phyloP scores from a whole-genome alignment of 1,140 invertebrate genomes.

The Globodera rostochiensis region DNA sequence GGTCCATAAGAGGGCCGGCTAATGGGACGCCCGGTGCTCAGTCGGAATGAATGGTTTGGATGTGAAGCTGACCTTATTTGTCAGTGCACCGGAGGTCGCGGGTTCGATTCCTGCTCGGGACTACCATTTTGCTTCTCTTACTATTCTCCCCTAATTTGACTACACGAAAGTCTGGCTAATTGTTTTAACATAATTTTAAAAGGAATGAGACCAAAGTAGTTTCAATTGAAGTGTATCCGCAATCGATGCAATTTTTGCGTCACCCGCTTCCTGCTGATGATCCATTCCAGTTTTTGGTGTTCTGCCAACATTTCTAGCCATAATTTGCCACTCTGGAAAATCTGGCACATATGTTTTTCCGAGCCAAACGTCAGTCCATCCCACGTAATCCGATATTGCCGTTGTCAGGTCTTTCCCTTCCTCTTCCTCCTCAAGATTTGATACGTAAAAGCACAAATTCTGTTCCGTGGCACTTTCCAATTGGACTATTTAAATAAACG shows the following conservation, averaged over 20 bases:
- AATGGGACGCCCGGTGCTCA: no score
- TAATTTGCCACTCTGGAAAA: neutral
- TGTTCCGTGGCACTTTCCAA: neutral
- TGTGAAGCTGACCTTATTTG: no score
- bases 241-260: no score
- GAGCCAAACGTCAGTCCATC: constrained; percentile 3
- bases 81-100: no score
- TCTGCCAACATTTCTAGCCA: neutral
- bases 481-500: neutral
- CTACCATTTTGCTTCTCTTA: no score
- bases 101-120: no score
- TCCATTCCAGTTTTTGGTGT: neutral
- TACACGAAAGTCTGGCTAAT: no score
- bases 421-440: neutral
- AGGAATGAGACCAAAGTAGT: neutral
- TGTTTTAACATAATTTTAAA: no score
- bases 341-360: constrained; percentile 6
- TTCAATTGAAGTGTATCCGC: neutral
- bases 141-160: no score
- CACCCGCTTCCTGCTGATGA: neutral
- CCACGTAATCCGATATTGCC: neutral
- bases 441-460: constrained; percentile 6
- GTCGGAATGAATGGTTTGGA: no score
- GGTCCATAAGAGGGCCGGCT: no score
- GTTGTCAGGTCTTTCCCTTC: neutral